Evolutionary conservation across 2,888 invertebrate species (phyloP).

Genomic region (Napeogenes inachia): DNA sequence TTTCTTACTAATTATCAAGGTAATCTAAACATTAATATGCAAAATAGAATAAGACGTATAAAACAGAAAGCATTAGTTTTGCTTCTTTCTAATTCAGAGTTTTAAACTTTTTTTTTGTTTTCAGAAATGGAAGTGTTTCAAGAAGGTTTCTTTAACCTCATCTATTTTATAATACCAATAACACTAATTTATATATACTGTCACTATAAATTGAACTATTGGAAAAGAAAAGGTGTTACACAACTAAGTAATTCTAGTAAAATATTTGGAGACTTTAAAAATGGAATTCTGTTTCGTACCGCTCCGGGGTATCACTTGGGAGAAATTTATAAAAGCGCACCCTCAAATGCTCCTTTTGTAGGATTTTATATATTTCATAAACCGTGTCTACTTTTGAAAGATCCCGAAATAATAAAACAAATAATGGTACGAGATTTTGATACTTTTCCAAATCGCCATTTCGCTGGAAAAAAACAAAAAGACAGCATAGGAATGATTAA

Average conservation of each 20-base stretch:
- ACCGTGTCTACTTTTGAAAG: conserved; percentile 35
- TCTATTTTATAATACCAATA: too few relatives aligned
- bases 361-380: conserved; percentile 40
- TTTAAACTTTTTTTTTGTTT: too few relatives aligned
- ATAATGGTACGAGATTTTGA: conserved; percentile 34
- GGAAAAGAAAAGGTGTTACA: conserved; percentile 28
- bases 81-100: too few relatives aligned
- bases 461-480: conserved; percentile 34
- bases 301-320: conserved; percentile 37
- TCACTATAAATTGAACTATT: conserved; percentile 27
- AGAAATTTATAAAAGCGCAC: conserved; percentile 27
- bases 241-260: conserved; percentile 27
- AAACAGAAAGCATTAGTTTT: too few relatives aligned
- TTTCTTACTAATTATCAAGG: too few relatives aligned
- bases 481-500: conserved; percentile 39
- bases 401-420: conserved; percentile 36
- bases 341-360: conserved; percentile 27
- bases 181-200: conserved; percentile 6
- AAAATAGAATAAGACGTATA: too few relatives aligned
- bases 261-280: conserved; percentile 38
- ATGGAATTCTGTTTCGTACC: conserved; percentile 36
- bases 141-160: too few relatives aligned
- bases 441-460: conserved; percentile 35
- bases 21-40: too few relatives aligned
- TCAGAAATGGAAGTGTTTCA: too few relatives aligned